Base-by-base conservation (phyloP, 2,797 vertebrate species). In the Pseudomugil tenellus region DNA sequence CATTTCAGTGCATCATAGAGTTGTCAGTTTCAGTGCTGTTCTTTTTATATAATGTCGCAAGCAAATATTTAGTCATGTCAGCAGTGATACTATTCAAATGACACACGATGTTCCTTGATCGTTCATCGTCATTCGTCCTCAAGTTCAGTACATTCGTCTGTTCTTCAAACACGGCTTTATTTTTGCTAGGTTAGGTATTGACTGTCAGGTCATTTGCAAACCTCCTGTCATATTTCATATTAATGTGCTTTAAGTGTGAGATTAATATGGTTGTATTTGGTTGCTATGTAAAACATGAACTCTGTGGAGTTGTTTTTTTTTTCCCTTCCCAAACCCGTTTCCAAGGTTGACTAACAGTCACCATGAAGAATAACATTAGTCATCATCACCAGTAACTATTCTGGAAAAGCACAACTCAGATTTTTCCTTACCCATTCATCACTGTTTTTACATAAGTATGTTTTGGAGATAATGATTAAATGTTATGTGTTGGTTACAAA, bases 241-340 rank as follows among this genome's bases (percentile, higher is more conserved):
- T 8, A 25, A 12, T 48, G 11, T 7, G 1, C 1, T 0, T 58
- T 32, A 0, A 55, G 2, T 0, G 29, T 41, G 17, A 68, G 55
- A 41, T 19, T 10, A 0, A 2, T 14, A 0, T 26, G 7, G 16
- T 46, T 37, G 21, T 10, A 14, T 52, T 37, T 5, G 23, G 6
- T 68, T 72, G 21, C 53, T 14, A 32, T n/a, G 57, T n/a, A 52
- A 6, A 21, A 1, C n/a, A 11, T 14, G 3, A 11, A 31, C 26
- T 67, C 49, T 0, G 10, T 11, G 0, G 2, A 41, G 41, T 61
- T 37, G 16, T 48, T 16, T 43, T 0, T 13, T 64, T 70, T 43
- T 43, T 43, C 7, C 3, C 17, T 79, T 70, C 74, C 62, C 58
- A 41, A 43, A 2, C 35, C 21, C 5, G 4, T 19, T 11, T 58